These are phyloP conservation scores for Condylostylus longicornis DNA, from an alignment of 1,140 invertebrate genomes.

Conservation along the genomic window DNA sequence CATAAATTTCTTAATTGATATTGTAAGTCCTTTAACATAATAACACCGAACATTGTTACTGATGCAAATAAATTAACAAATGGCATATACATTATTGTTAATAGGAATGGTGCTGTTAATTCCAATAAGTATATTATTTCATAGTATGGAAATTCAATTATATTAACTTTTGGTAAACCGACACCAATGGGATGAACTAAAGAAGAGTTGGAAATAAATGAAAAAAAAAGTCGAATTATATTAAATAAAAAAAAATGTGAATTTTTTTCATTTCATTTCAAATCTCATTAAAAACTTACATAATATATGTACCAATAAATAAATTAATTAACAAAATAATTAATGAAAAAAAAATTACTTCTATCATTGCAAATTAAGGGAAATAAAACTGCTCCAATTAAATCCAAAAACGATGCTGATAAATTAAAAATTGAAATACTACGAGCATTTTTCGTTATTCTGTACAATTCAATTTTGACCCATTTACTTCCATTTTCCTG, in stretches of 20 bases:
- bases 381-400: slow-evolving; percentile 16
- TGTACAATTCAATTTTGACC: too few relatives aligned
- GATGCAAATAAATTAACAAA: slow-evolving; percentile 25
- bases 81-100: slow-evolving; percentile 25
- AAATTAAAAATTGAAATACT: slow-evolving; percentile 21
- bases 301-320: not conserved
- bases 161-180: slow-evolving; percentile 17
- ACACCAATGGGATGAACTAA: slow-evolving; percentile 24
- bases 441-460: slow-evolving; percentile 9
- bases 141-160: slow-evolving; percentile 19
- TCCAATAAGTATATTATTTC: slow-evolving; percentile 21
- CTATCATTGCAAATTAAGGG: slow-evolving; percentile 15
- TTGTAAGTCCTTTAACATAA: slow-evolving; percentile 19
- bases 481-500: too few relatives aligned
- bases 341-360: slow-evolving; percentile 8
- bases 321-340: not conserved
- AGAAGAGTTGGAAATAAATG: not conserved
- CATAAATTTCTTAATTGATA: slow-evolving; percentile 8
- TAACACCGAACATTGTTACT: slow-evolving; percentile 23
- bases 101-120: slow-evolving; percentile 15
- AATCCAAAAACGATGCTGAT: slow-evolving; percentile 18
- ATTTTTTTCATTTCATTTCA: not conserved
- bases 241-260: not conserved
- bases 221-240: not conserved
- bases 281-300: not conserved